Base-by-base conservation (phyloP, 1,140 invertebrate genomes). In the Caenorhabditis remanei region DNA sequence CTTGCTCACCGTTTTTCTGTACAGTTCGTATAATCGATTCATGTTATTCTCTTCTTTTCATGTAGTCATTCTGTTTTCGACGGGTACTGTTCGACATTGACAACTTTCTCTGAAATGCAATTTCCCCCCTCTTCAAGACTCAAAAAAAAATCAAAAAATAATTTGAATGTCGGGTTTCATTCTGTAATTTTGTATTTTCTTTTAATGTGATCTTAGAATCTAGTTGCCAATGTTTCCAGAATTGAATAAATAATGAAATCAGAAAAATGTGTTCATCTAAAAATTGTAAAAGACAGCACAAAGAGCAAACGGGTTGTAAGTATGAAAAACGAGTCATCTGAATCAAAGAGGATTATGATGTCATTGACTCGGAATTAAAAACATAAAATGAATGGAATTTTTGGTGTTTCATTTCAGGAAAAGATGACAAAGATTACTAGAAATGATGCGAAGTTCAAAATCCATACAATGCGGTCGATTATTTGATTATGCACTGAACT, bases 1-100 rank as follows among this genome's bases (percentile, higher is more conserved):
- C 58, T 85, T 5, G 85, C 71, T 50, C 71, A 79, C 46, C 43
- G 71, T 19, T 79, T 79, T 79, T 79, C 71, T 79, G 71, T 79
- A 50, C 71, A 79, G 46, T 79, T 79, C n/a, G n/a, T 79, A 32
- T 79, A 79, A 79, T 79, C 24, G 61, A 65, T 8, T 61, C 56
- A 61, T 53, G 50, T 53, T 53, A 53, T 53, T 53, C 50, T 11
- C 11, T 63, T 32, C 32, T 32, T 63, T 40, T 13, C 24, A 32
- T 32, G 32, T 32, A 32, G 32, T 43, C 46, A 24, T 24, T 9
- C 32, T 24, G 40, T 50, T 79, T n/a, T 48, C 71, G 8, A 50
- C 71, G 71, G 71, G 71, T 79, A 13, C 63, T 79, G 13, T 79
- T 79, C 19, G 16, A 14, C 11, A 32, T 32, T 79, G 46, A 50